Evolutionary conservation across 2,797 vertebrate species (phyloP).

Genomic region (Arrhamphus sclerolepis): DNA sequence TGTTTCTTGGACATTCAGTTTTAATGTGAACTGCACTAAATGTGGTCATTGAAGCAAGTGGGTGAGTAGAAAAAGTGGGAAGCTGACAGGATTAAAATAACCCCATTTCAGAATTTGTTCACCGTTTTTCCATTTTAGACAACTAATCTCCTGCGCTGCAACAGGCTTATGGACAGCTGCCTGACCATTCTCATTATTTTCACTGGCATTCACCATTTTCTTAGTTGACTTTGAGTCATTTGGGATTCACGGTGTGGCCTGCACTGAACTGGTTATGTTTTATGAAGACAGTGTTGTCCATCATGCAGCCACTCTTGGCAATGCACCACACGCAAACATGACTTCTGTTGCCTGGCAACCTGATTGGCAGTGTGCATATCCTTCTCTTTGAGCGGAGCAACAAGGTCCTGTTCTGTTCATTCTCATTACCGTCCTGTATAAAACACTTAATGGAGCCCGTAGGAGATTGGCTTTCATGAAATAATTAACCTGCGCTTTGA

Average conservation of each 20-base stretch:
- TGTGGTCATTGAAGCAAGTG: neutral
- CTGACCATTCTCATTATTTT: slow-evolving; percentile 9
- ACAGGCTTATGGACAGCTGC: slow-evolving; percentile 4
- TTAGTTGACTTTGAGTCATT: slow-evolving; percentile 20
- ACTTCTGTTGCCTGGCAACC: slow-evolving; percentile 78
- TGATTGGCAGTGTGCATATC: slow-evolving; percentile 58
- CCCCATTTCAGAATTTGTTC: neutral
- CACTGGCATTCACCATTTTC: slow-evolving; percentile 23
- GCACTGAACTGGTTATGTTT: slow-evolving; percentile 23
- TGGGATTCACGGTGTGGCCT: neutral
- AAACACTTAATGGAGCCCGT: slow-evolving; percentile 55
- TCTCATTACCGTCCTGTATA: slow-evolving; percentile 70
- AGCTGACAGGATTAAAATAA: neutral
- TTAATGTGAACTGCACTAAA: neutral
- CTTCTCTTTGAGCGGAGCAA: slow-evolving; percentile 61
- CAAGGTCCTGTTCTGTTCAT: slow-evolving; percentile 64
- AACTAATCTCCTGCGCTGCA: neutral
- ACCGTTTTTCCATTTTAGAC: neutral
- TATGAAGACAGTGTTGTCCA: slow-evolving; percentile 41
- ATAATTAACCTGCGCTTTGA: slow-evolving; percentile 55
- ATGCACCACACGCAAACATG: slow-evolving; percentile 69
- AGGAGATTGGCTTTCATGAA: slow-evolving; percentile 66
- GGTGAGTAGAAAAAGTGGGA: neutral
- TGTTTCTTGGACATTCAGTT: neutral
- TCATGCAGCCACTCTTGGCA: slow-evolving; percentile 47